phyloP scores from a whole-genome alignment of 2,888 invertebrate genomes.

The Notodonta ziczac region DNA sequence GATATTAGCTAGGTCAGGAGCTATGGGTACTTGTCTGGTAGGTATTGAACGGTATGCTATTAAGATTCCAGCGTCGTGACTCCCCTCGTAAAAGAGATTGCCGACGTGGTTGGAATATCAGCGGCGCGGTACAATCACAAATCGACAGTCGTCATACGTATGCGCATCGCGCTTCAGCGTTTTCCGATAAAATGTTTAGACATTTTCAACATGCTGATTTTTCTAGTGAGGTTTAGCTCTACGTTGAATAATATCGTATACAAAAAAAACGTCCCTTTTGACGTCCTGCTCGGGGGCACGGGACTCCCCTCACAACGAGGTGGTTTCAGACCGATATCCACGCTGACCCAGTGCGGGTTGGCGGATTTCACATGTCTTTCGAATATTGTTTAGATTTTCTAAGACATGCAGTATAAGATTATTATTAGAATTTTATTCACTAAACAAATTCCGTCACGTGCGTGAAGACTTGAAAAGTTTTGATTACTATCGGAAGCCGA shows the following conservation, averaged over 20 bases:
- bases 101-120: conserved; percentile 64
- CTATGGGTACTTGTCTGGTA: conserved; percentile 35
- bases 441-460: no score
- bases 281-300: no score
- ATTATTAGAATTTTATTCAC: no score
- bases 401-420: no score
- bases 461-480: no score
- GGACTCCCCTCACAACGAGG: no score
- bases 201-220: conserved; percentile 36
- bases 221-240: conserved; percentile 13
- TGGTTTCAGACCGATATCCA: no score
- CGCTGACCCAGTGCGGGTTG: no score
- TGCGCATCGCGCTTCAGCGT: conserved; percentile 26
- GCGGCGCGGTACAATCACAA: conserved; percentile 42
- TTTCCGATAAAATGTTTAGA: conserved; percentile 45
- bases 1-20: conserved; percentile 10
- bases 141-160: conserved; percentile 49
- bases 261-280: no score
- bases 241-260: not conserved
- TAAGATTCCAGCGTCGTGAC: conserved; percentile 52
- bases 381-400: not conserved
- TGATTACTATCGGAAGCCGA: no score
- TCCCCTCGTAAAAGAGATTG: conserved; percentile 65
- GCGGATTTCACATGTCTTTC: no score
- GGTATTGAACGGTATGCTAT: conserved; percentile 49